Base-by-base conservation (phyloP, 2,113 vertebrate genomes). In the Macroglossus sobrinus region DNA sequence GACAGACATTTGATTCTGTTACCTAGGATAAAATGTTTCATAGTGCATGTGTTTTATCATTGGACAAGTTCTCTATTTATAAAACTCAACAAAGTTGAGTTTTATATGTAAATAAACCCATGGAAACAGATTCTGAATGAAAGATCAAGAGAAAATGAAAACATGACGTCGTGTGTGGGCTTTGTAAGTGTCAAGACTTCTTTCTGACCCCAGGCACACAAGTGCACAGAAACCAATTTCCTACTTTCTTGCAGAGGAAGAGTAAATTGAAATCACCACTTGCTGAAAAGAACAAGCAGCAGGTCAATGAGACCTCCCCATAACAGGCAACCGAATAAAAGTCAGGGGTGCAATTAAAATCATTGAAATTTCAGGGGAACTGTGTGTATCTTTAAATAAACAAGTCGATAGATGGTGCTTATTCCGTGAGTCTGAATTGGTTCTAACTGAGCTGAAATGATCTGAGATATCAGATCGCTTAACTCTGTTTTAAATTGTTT, bases 251-350 rank as follows among this genome's bases (percentile, higher is more conserved):
- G 14, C 38, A 85, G 33, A 86, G 35, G n/a, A 89, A 61, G 9
- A 96, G 68, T 66, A 91, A 97, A 96, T 82, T 94, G 85, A 97
- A 97, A 96, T 96, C 74, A 64, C 68, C 50, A 47, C 85, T 91
- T 40, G 38, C 76, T 95, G 74, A 94, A 96, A 95, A 93, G 78
- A 93, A 86, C 43, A 84, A 57, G 63, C 88, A 79, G 88, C 43
- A 21, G 47, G 55, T 93, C 81, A 87, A 80, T 82, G 68, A 91
- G 78, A 64, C 16, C 57, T 94, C 85, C 94, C 8, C 5, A 2
- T 86, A 85, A 89, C 78, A 97, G 55, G 57, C 22, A 16, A 74
- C 84, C 64, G 72, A 84, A 91, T 84, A 88, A 64, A 97, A 95
- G 72, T 79, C 94, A 35, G 81, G 38, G 89, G 66, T 85, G 1